Evolutionary conservation across 2,797 vertebrate species (phyloP), one percentile per base, ranked within the genome.

Genomic region (Paratrypauchen microcephalus): DNA sequence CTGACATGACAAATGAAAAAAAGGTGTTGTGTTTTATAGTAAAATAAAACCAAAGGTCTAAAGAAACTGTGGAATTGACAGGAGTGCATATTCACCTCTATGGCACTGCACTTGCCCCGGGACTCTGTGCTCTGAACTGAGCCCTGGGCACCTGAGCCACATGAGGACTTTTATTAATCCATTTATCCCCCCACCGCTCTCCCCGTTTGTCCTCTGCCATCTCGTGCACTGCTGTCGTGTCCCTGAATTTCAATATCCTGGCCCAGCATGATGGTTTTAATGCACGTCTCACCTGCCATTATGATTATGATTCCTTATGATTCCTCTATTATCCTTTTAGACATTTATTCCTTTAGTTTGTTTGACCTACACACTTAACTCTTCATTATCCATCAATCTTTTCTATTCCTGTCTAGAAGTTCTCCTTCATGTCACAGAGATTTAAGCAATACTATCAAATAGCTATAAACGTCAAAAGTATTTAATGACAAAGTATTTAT

Each of bases 131-230:
- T 71, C 36, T 24, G 9, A 66, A 64, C 9, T 13, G 47, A 56
- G 23, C 55, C 23, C 23, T 56, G 23, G 32, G 47, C 54, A 60
- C n/a, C 19, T 60, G 72, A 74, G 79, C 72, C 74, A 82, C 70
- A 83, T 76, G 74, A 74, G 61, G 75, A 72, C 75, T 76, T 79
- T 84, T 84, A 86, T 89, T 84, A 82, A 86, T 86, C 83, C 79
- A 85, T 81, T 81, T 79, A 81, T 82, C 81, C 26, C 71, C 70
- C 48, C 69, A 72, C 73, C 72, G 50, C 74, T 84, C 76, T 75
- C 68, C 75, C 62, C 24, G 16, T 76, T 77, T 78, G 73, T 82
- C 76, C 73, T 72, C 79, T 68, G 73, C 75, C 71, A 79, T 82
- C 81, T 74, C 64, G 30, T 73, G 76, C 64, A 62, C 72, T 86